phyloP scores from a whole-genome alignment of 2,797 vertebrate genomes.

The Acestrorhynchus altus region DNA sequence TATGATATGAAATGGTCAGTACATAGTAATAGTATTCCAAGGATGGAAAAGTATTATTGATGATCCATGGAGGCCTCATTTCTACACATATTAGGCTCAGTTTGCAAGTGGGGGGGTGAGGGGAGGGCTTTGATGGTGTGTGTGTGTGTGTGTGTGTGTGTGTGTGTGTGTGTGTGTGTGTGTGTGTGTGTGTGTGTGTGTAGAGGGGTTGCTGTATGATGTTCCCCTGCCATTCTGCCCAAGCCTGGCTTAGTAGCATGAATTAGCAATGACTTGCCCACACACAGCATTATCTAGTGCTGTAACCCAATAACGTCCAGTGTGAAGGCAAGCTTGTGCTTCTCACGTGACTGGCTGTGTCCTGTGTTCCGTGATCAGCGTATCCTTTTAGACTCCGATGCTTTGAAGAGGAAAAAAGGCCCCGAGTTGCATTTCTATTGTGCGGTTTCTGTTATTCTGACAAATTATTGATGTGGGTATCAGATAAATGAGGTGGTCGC shows the following conservation, averaged over 20 bases:
- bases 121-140: no score
- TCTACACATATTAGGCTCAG: no score
- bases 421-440: no score
- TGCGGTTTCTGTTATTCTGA: background rate
- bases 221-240: background rate
- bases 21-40: no score
- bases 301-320: slow-evolving; percentile 31
- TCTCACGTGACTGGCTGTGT: slow-evolving; percentile 16
- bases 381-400: background rate
- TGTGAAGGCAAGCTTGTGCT: slow-evolving; percentile 31
- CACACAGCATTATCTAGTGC: slow-evolving; percentile 25
- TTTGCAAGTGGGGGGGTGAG: no score
- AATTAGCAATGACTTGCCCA: slow-evolving; percentile 29
- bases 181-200: no score
- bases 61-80: no score
- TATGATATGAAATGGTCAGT: no score
- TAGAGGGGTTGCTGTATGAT: no score
- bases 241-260: slow-evolving; percentile 2
- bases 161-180: no score
- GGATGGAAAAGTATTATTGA: no score
- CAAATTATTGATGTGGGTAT: background rate
- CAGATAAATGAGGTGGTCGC: background rate
- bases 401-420: background rate
- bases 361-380: background rate
- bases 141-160: no score